These are phyloP conservation scores for Himalopsyche japonica DNA, from an alignment of 2,888 invertebrate genomes.

Conservation along the genomic window DNA sequence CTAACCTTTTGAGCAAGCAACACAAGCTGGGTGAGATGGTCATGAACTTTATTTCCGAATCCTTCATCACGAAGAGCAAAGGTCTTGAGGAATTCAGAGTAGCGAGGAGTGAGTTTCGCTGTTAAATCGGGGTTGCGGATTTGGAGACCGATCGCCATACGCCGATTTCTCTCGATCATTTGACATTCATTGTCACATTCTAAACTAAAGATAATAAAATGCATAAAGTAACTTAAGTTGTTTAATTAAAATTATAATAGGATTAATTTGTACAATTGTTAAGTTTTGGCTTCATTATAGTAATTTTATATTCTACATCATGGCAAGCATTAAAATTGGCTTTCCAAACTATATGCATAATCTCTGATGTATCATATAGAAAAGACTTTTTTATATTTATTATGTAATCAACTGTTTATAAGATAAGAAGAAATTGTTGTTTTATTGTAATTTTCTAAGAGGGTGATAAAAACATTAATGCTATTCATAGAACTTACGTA, in stretches of 20 bases:
- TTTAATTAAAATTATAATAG: no score
- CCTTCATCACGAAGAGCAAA: slow-evolving; percentile 75
- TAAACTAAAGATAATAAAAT: slow-evolving; percentile 58
- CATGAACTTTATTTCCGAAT: slow-evolving; percentile 82
- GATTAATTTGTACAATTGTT: no score
- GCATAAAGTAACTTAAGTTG: not conserved
- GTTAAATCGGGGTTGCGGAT: slow-evolving; percentile 87
- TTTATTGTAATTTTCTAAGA: no score
- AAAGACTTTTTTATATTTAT: no score
- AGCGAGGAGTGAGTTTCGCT: slow-evolving; percentile 80
- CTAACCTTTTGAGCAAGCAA: slow-evolving; percentile 82
- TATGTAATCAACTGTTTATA: no score
- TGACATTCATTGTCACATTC: slow-evolving; percentile 95
- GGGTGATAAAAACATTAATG: no score
- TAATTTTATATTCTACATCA: no score
- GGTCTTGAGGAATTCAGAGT: slow-evolving; percentile 80
- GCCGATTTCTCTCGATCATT: slow-evolving; percentile 82
- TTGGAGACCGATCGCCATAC: slow-evolving; percentile 88
- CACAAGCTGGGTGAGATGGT: slow-evolving; percentile 81
- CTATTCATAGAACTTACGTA: slow-evolving; percentile 11
- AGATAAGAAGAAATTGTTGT: no score
- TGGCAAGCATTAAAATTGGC: no score
- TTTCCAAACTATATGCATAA: no score
- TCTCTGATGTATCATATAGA: no score
- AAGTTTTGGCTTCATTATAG: no score